Conservation (phyloP, 2,888 invertebrate species). For the Chesias legatella region DNA sequence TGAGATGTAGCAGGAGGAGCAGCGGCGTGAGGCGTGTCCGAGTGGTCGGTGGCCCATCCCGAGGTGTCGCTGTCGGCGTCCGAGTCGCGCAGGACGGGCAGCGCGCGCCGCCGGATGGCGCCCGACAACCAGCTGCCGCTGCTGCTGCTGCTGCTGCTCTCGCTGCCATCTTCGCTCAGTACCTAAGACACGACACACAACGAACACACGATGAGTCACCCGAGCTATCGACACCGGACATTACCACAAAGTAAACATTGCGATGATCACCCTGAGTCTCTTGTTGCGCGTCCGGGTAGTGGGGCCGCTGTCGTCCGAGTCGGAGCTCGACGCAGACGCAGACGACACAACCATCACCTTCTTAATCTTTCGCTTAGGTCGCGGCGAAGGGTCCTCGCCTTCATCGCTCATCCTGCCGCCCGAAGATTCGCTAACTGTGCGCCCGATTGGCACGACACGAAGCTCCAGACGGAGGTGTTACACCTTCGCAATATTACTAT, state of each 20-base stretch:
- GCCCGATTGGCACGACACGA: conserved; percentile 61
- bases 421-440: conserved; percentile 45
- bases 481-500: conserved; percentile 55
- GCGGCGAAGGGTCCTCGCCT: conserved; percentile 58
- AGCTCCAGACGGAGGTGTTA: conserved; percentile 67
- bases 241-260: not conserved
- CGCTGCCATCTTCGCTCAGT: conserved; percentile 73
- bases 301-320: conserved; percentile 68
- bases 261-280: conserved; percentile 64
- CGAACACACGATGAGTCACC: conserved; percentile 13
- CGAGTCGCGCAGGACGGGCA: conserved; percentile 59
- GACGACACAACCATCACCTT: conserved; percentile 59
- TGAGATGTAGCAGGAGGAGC: conserved; percentile 6
- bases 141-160: conserved; percentile 69
- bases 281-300: conserved; percentile 62
- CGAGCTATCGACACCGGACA: not conserved
- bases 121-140: conserved; percentile 60
- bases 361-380: conserved; percentile 60
- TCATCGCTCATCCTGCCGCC: conserved; percentile 63
- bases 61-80: conserved; percentile 61
- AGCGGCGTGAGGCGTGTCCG: conserved; percentile 28
- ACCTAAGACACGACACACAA: conserved; percentile 69
- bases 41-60: conserved; percentile 49
- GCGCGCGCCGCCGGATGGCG: conserved; percentile 48
- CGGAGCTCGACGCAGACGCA: conserved; percentile 59